phyloP scores from a whole-genome alignment of 1,140 invertebrate species.

The Diachasmimorpha longicaudata region DNA sequence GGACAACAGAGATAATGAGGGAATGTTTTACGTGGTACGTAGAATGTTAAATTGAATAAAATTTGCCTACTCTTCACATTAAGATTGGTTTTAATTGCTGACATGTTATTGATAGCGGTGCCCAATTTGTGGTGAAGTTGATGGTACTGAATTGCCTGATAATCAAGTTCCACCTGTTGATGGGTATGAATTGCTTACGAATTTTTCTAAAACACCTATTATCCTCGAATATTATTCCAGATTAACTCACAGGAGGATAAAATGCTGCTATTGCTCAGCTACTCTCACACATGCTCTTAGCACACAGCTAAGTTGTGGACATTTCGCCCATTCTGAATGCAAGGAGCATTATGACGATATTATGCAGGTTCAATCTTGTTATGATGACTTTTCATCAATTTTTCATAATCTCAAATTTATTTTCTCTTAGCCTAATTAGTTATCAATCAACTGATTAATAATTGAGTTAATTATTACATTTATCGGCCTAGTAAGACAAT shows the following conservation, averaged over 20 bases:
- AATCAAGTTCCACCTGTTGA: too few species aligned
- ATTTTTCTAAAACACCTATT: not conserved
- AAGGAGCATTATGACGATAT: not conserved
- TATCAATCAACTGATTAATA: too few species aligned
- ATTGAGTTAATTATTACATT: too few species aligned
- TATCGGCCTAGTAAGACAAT: too few species aligned
- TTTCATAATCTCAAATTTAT: not conserved
- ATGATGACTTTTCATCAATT: not conserved
- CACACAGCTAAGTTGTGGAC: not conserved
- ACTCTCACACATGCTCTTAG: not conserved
- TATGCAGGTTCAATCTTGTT: not conserved
- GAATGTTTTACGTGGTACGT: not conserved
- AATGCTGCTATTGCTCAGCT: not conserved
- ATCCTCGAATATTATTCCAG: too few species aligned
- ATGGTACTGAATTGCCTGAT: too few species aligned
- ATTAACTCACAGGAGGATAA: not conserved
- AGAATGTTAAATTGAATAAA: not conserved
- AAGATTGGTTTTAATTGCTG: not conserved
- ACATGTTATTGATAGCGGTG: not conserved
- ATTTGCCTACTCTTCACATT: not conserved
- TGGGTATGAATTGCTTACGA: too few species aligned
- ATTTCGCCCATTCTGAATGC: not conserved
- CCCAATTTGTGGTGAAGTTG: not conserved
- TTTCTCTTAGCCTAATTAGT: too few species aligned
- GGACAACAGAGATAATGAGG: not conserved